A percentile compares a stretch with the other conserved stretches of the same genome.
phyloP scores from a whole-genome alignment of 2,113 vertebrate genomes.

The Cnemophilus loriae region DNA sequence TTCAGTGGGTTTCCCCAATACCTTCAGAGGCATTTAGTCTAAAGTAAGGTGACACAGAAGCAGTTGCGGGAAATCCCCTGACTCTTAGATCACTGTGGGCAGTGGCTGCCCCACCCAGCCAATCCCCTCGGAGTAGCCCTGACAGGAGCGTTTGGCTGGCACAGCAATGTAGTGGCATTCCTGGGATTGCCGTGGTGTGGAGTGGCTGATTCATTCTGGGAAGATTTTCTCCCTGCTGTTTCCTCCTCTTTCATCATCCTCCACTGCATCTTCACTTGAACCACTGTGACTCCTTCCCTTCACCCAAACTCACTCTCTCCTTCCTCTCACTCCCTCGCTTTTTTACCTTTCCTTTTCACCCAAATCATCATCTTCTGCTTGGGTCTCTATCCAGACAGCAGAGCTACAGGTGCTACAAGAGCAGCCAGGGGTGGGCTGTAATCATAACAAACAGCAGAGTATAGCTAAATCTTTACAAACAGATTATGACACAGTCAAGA shows the following conservation, averaged over 20 bases:
- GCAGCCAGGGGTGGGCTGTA: neutral
- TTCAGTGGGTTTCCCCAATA: neutral
- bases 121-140: too few relatives aligned
- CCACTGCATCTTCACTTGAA: neutral
- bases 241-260: neutral
- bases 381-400: neutral
- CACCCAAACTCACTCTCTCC: neutral
- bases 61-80: neutral
- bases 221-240: neutral
- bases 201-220: neutral
- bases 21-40: neutral
- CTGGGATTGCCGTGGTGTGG: too few relatives aligned
- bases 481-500: neutral
- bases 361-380: neutral
- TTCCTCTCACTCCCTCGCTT: fast-evolving
- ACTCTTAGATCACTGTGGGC: neutral
- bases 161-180: neutral
- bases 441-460: neutral
- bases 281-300: neutral
- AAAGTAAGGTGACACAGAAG: neutral
- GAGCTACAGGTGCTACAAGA: neutral
- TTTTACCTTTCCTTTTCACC: neutral
- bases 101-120: fast-evolving
- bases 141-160: neutral
- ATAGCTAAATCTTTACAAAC: neutral